These are phyloP conservation scores for Tipula vernalis DNA, from an alignment of 2,888 invertebrate species.

Conservation along the genomic window DNA sequence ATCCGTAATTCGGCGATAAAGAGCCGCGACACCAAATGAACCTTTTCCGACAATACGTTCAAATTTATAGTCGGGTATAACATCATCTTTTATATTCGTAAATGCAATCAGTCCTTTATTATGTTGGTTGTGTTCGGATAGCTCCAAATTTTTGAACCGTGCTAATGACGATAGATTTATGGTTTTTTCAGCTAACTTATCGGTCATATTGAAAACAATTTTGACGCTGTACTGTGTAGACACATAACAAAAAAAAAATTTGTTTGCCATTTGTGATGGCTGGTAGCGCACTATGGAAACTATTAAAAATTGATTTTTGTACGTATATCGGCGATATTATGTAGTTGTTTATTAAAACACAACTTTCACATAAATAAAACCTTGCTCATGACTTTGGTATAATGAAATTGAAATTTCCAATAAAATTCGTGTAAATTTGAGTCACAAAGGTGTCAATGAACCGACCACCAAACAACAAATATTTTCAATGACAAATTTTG, in stretches of 20 bases:
- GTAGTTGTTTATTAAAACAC: background rate
- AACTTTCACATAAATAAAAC: background rate
- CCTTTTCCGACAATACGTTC: conserved; percentile 36
- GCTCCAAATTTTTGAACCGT: background rate
- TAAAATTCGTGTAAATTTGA: background rate
- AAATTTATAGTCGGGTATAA: conserved; percentile 24
- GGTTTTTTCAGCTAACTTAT: background rate
- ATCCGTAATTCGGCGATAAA: conserved; percentile 50
- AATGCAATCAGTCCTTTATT: background rate
- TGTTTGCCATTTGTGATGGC: background rate
- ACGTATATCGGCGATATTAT: background rate
- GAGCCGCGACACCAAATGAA: conserved; percentile 57
- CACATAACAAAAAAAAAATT: background rate
- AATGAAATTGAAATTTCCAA: background rate
- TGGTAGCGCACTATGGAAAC: background rate
- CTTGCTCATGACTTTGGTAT: background rate
- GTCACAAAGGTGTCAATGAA: background rate
- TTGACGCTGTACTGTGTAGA: background rate
- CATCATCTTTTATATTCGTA: background rate
- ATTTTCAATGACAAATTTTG: background rate
- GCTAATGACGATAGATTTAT: background rate
- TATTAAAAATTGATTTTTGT: background rate
- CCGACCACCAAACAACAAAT: background rate
- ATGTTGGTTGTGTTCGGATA: background rate
- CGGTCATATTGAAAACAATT: background rate